Evolutionary conservation across 1,140 invertebrate species (phyloP).

Genomic region (Tribolium castaneum): DNA sequence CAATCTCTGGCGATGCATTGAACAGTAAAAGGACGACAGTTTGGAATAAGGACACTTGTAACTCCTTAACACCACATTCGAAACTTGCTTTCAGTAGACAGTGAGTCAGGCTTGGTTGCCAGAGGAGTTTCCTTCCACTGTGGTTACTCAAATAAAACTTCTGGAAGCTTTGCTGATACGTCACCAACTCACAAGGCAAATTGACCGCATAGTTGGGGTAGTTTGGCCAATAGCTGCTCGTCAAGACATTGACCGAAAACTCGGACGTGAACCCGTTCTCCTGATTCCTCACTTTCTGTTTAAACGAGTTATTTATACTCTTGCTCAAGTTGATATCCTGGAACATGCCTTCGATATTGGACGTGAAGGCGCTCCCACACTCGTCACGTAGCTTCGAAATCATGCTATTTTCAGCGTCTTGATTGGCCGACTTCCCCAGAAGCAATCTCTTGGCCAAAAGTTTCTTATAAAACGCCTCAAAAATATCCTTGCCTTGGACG

Average conservation of each 20-base stretch:
- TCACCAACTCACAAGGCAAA: conserved; percentile 88
- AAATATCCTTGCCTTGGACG: conserved; percentile 98
- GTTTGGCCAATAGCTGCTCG: conserved; percentile 99
- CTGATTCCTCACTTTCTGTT: conserved; percentile 71
- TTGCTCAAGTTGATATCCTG: conserved; percentile 98
- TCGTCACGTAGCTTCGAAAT: conserved; percentile 97
- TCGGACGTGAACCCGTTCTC: conserved; percentile 74
- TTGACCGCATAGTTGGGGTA: conserved; percentile 91
- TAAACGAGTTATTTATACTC: conserved; percentile 94
- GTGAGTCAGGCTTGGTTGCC: conserved; percentile 96
- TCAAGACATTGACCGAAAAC: conserved; percentile 93
- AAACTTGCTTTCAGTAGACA: conserved; percentile 93
- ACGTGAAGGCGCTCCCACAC: conserved; percentile 96
- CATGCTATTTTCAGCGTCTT: conserved; percentile 99
- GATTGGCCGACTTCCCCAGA: conserved; percentile 97
- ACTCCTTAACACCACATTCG: conserved; percentile 88
- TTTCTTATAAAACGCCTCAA: conserved; percentile 99
- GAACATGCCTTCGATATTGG: conserved; percentile 98
- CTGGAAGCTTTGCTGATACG: conserved; percentile 94
- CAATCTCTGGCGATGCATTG: conserved; percentile 85
- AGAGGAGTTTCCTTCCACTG: conserved; percentile 94
- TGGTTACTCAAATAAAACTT: conserved; percentile 97
- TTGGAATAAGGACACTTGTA: conserved; percentile 98
- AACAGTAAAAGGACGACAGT: conserved; percentile 92
- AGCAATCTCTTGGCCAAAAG: conserved; percentile 95